Percentiles rank a stretch among this genome's conserved stretches.
These are phyloP conservation scores for Sebastes oblongus DNA, from an alignment of 2,797 vertebrate genomes.

Conservation along the genomic window DNA sequence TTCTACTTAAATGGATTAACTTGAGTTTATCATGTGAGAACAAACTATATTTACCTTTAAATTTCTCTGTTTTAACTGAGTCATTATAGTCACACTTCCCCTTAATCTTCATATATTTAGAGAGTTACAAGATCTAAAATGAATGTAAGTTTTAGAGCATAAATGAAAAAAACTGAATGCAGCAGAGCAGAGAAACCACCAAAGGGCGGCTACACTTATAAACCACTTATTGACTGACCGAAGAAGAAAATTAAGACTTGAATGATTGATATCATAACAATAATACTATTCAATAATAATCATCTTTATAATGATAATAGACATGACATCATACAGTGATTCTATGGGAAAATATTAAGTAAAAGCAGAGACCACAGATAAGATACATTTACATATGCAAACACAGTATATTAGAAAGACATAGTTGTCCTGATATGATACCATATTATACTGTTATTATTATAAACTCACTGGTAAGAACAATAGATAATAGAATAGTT, in stretches of 20 bases:
- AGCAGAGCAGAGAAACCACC: not conserved
- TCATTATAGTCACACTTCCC: too few species aligned
- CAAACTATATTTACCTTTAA: too few species aligned
- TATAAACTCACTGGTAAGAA: not conserved
- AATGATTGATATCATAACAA: too few species aligned
- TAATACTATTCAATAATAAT: not conserved
- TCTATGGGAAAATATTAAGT: not conserved
- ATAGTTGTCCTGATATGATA: not conserved
- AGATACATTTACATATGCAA: not conserved
- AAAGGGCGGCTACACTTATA: not conserved
- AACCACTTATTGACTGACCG: not conserved
- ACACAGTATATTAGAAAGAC: not conserved
- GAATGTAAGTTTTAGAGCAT: too few species aligned
- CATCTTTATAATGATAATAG: not conserved
- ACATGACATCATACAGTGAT: not conserved
- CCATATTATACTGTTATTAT: not conserved
- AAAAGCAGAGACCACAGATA: not conserved
- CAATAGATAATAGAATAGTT: not conserved
- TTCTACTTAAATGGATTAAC: too few species aligned
- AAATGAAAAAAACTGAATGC: not conserved
- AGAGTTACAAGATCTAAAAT: too few species aligned
- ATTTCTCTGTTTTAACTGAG: too few species aligned
- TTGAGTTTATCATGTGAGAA: too few species aligned
- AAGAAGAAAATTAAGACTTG: not conserved
- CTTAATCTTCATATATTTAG: too few species aligned